Percentiles rank a stretch among this genome's conserved stretches.
Conservation (phyloP, 2,797 vertebrate species). For the Oreochromis mossambicus region DNA sequence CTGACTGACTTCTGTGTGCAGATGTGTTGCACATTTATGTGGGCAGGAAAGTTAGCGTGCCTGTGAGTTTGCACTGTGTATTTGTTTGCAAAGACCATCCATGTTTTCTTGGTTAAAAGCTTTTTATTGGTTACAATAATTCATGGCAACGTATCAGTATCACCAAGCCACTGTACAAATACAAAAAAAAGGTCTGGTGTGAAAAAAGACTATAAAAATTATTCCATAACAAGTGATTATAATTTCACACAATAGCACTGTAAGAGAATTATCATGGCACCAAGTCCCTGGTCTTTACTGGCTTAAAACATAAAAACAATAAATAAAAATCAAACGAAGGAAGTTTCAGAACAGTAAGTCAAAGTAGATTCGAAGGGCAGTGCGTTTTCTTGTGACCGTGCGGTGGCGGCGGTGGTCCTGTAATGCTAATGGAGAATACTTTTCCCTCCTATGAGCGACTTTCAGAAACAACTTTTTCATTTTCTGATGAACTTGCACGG, state of each 20-base stretch:
- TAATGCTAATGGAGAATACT: slow-evolving; percentile 5
- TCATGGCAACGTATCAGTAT: slow-evolving; percentile 91
- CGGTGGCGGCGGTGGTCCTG: slow-evolving; percentile 43
- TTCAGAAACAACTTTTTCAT: not conserved
- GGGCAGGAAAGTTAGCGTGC: not conserved
- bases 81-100: not conserved
- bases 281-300: slow-evolving; percentile 85
- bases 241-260: slow-evolving; percentile 88
- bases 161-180: slow-evolving; percentile 97
- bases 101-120: slow-evolving; percentile 85
- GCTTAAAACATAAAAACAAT: slow-evolving; percentile 74
- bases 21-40: not conserved
- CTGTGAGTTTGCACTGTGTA: not conserved
- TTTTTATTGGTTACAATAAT: slow-evolving; percentile 97
- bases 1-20: not conserved
- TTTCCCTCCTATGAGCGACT: not conserved
- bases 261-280: slow-evolving; percentile 84
- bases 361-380: slow-evolving; percentile 78
- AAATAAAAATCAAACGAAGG: slow-evolving; percentile 42
- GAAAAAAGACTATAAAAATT: slow-evolving; percentile 87
- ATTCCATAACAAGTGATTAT: slow-evolving; percentile 86
- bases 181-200: slow-evolving; percentile 86
- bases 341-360: slow-evolving; percentile 64
- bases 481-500: not conserved
- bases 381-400: slow-evolving; percentile 75